Conservation (phyloP, 2,797 vertebrate species). For the Bryconaethiops microstoma region DNA sequence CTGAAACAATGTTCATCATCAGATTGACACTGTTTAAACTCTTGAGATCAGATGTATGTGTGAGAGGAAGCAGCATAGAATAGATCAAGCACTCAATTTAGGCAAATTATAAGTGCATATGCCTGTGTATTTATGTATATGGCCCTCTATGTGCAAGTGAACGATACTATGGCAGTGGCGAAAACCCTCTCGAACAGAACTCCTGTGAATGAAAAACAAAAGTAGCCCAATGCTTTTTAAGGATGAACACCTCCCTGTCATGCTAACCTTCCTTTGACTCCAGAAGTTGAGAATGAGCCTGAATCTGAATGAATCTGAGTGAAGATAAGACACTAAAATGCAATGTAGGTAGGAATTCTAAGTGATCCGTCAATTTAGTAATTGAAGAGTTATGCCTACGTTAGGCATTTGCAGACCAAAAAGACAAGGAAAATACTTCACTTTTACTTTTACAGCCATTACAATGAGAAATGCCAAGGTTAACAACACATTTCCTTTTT, state of each 20-base stretch:
- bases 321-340: not conserved
- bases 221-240: not conserved
- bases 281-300: not conserved
- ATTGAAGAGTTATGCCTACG: not conserved
- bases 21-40: no score
- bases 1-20: no score
- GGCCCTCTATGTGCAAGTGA: not conserved
- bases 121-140: no score
- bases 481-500: conserved; percentile 54
- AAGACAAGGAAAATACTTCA: conserved; percentile 42
- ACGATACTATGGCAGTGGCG: not conserved
- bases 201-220: conserved; percentile 8
- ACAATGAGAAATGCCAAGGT: conserved; percentile 50
- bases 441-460: conserved; percentile 28
- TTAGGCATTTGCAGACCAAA: conserved; percentile 36
- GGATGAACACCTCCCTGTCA: not conserved
- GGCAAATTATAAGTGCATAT: no score
- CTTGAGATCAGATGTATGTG: no score
- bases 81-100: no score
- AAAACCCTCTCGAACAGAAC: not conserved
- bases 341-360: not conserved
- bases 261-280: not conserved
- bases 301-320: not conserved
- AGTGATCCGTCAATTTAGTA: not conserved
- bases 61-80: no score